Evolutionary conservation across 2,888 invertebrate genomes (phyloP).

Genomic region (Pseudococcus viburni): DNA sequence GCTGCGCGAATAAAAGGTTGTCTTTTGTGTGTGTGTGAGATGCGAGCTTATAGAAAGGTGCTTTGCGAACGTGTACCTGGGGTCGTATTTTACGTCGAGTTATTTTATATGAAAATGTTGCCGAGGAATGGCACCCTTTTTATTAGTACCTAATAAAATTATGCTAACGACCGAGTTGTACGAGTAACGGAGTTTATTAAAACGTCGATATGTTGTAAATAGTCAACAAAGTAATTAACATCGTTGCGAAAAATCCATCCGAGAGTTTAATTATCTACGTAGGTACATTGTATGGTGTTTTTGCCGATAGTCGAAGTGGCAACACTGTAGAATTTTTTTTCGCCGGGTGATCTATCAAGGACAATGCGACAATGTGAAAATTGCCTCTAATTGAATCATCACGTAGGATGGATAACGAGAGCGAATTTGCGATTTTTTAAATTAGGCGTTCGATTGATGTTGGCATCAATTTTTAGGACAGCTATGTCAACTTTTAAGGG

Average conservation of each 20-base stretch:
- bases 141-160: constrained; percentile 35
- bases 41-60: not conserved
- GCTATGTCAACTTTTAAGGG: not conserved
- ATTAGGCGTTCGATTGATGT: not conserved
- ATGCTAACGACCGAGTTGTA: not conserved
- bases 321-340: constrained; percentile 39
- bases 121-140: not conserved
- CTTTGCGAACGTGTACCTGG: not conserved
- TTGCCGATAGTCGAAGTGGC: not conserved
- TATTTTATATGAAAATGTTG: not conserved
- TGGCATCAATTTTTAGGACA: not conserved
- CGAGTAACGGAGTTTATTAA: not conserved
- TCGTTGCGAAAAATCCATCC: constrained; percentile 15
- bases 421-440: constrained; percentile 1
- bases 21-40: not conserved
- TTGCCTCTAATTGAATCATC: constrained; percentile 22
- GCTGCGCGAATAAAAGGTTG: not conserved
- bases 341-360: not conserved
- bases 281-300: not conserved
- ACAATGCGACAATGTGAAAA: constrained; percentile 14
- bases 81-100: not conserved
- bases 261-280: not conserved
- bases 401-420: constrained; percentile 18
- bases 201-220: constrained; percentile 12
- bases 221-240: constrained; percentile 32